Evolutionary conservation across 2,113 vertebrate genomes (phyloP).

Genomic region (Xenotilapia flavipinnis): DNA sequence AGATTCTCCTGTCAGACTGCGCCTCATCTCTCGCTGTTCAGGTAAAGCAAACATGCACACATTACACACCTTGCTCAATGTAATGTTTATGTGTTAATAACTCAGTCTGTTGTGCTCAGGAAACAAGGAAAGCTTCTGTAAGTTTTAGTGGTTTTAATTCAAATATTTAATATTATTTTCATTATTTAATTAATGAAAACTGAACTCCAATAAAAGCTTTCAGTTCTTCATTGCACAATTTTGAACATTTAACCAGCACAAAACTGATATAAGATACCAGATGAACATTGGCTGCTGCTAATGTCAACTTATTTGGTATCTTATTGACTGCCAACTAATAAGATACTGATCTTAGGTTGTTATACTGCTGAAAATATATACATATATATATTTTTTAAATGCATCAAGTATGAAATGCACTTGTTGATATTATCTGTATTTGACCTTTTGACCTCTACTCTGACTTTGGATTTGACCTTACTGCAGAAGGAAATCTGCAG

Average conservation of each 20-base stretch:
- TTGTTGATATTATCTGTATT: neutral
- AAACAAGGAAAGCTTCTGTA: neutral
- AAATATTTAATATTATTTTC: neutral
- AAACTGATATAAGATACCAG: neutral
- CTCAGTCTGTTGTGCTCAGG: neutral
- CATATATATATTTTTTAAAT: neutral
- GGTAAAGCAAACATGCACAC: slow-evolving; percentile 68
- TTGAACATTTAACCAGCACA: neutral
- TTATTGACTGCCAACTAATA: too few relatives aligned
- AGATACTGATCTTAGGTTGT: neutral
- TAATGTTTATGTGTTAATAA: neutral
- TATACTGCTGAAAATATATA: neutral
- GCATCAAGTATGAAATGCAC: neutral
- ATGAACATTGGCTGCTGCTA: neutral
- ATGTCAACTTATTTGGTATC: too few relatives aligned
- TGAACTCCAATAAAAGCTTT: rapidly evolving
- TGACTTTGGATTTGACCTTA: neutral
- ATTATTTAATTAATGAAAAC: neutral
- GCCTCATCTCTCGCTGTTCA: slow-evolving; percentile 95
- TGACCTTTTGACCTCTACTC: neutral
- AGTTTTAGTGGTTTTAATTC: rapidly evolving
- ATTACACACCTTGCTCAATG: neutral
- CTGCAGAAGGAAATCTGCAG: neutral
- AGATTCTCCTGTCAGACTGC: slow-evolving; percentile 95
- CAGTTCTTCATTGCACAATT: rapidly evolving